A percentile compares a stretch with the other conserved stretches of the same genome.
These are phyloP conservation scores for Trachymyrmex cornetzi DNA, from an alignment of 1,140 invertebrate species.

Conservation along the genomic window DNA sequence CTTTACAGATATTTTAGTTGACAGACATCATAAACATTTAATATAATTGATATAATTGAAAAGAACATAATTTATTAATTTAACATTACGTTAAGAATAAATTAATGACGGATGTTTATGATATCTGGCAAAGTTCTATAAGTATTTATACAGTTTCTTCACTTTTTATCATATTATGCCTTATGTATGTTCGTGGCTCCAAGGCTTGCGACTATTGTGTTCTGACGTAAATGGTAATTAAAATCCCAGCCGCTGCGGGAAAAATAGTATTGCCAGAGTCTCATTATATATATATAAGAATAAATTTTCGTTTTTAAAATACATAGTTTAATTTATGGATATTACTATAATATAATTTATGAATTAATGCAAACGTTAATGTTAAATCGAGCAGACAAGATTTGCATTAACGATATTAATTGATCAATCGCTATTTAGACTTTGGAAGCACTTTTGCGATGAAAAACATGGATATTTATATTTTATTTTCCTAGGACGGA, in stretches of 20 bases:
- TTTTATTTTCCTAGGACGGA: slow-evolving; percentile 82
- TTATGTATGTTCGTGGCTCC: not conserved
- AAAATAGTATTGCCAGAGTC: slow-evolving; percentile 29
- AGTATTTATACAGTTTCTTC: not conserved
- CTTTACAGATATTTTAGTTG: too few species aligned
- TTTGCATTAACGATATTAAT: not conserved
- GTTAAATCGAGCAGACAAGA: not conserved
- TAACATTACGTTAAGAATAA: slow-evolving; percentile 12
- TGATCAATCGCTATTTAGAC: not conserved
- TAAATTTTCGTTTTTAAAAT: not conserved
- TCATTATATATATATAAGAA: slow-evolving; percentile 1
- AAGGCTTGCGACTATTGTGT: not conserved
- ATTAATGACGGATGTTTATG: not conserved
- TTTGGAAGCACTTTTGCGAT: not conserved
- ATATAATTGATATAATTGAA: too few species aligned
- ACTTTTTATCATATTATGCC: not conserved
- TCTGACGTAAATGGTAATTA: slow-evolving; percentile 58
- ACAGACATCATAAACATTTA: not conserved
- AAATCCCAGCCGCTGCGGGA: slow-evolving; percentile 8
- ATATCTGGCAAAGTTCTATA: not conserved
- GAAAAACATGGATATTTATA: slow-evolving; percentile 14
- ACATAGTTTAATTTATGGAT: slow-evolving; percentile 2
- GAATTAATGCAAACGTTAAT: slow-evolving; percentile 6
- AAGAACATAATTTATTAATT: not conserved
- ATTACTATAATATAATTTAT: slow-evolving; percentile 13